Percentiles rank a stretch among this genome's conserved stretches.
These are phyloP conservation scores for Coelinius sp. DNA, from an alignment of 2,888 invertebrate genomes.

Conservation along the genomic window DNA sequence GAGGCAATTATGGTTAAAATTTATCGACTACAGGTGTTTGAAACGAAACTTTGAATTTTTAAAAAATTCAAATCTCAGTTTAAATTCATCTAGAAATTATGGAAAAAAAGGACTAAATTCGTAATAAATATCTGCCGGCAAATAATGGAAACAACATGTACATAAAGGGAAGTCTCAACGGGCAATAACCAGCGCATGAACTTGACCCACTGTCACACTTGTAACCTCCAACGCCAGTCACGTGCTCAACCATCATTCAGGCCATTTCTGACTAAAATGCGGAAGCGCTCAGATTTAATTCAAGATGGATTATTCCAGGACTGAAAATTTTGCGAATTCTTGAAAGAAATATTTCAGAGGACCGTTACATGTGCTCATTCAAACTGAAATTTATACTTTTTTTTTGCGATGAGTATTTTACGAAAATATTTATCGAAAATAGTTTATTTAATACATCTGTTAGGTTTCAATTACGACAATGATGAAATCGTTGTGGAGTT, in stretches of 20 bases:
- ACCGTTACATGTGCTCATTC: neutral
- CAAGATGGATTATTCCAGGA: neutral
- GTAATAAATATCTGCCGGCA: too few relatives aligned
- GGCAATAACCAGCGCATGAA: constrained; percentile 60
- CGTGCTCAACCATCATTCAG: constrained; percentile 27
- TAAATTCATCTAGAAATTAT: too few relatives aligned
- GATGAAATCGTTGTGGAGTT: neutral
- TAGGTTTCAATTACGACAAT: neutral
- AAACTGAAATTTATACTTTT: too few relatives aligned
- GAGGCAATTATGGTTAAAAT: too few relatives aligned
- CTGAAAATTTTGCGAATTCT: neutral
- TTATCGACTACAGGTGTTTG: too few relatives aligned
- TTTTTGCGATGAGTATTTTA: too few relatives aligned
- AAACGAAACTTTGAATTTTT: too few relatives aligned
- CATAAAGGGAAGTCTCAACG: constrained; percentile 36
- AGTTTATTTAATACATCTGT: too few relatives aligned
- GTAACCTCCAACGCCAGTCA: constrained; percentile 42
- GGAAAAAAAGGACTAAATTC: too few relatives aligned
- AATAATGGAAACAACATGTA: too few relatives aligned
- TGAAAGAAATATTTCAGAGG: neutral
- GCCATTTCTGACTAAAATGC: constrained; percentile 14
- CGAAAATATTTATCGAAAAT: too few relatives aligned
- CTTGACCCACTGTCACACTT: constrained; percentile 66
- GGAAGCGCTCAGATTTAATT: neutral
- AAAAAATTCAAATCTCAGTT: too few relatives aligned